Percentiles rank a stretch among this genome's conserved stretches.
phyloP scores from a whole-genome alignment of 2,113 vertebrate genomes.

The Indicator maculatus region DNA sequence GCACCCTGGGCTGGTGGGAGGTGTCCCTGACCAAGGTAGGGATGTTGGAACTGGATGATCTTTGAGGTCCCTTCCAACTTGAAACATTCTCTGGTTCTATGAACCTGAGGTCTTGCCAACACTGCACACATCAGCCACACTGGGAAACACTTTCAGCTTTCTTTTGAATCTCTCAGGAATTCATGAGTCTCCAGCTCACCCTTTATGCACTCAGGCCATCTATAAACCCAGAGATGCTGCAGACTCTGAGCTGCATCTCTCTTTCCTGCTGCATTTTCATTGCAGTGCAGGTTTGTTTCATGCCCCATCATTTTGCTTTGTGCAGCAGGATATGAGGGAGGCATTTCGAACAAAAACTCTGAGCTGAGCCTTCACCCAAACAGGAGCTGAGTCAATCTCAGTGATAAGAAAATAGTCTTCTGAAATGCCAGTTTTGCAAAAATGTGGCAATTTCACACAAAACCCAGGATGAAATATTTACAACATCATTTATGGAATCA shows the following conservation, averaged over 20 bases:
- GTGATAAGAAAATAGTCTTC: neutral
- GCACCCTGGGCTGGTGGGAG: no score
- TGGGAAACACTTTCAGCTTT: conserved; percentile 5
- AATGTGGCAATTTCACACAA: neutral
- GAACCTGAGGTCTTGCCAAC: neutral
- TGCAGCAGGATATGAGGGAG: neutral
- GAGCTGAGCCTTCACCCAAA: neutral
- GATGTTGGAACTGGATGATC: no score
- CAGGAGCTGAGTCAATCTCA: neutral
- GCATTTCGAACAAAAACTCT: conserved; percentile 20
- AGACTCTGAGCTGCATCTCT: neutral
- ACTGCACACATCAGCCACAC: neutral
- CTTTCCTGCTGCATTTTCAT: conserved; percentile 16
- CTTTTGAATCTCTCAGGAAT: conserved; percentile 13
- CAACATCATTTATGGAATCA: neutral
- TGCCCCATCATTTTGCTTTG: conserved; percentile 33
- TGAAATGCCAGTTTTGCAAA: neutral
- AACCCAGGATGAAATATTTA: neutral
- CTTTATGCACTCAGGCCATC: neutral
- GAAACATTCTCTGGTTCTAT: no score
- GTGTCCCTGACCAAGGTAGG: no score
- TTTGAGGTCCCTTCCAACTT: no score
- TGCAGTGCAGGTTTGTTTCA: conserved; percentile 33
- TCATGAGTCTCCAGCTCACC: conserved; percentile 32
- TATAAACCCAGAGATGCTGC: conserved; percentile 16